Evolutionary conservation across 1,140 invertebrate genomes (phyloP).

Genomic region (Papilio polytes): DNA sequence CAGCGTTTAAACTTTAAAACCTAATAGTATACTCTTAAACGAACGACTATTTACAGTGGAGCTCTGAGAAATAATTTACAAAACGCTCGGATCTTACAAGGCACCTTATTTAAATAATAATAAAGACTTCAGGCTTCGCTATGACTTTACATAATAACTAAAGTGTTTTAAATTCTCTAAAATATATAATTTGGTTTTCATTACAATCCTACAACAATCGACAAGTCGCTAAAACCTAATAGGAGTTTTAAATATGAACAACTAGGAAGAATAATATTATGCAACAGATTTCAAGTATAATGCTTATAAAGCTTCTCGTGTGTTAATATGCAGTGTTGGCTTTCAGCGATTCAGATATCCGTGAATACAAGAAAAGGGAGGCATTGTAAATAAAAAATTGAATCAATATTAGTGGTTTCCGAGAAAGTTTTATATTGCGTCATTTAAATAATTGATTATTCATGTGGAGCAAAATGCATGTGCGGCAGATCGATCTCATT

Average conservation of each 20-base stretch:
- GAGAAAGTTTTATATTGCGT: slow-evolving; percentile 73
- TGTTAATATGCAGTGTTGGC: slow-evolving; percentile 63
- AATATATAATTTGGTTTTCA: slow-evolving; percentile 84
- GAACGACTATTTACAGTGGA: slow-evolving; percentile 80
- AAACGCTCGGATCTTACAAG: slow-evolving; percentile 77
- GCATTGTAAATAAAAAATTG: slow-evolving; percentile 52
- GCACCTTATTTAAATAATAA: slow-evolving; percentile 81
- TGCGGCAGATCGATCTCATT: slow-evolving; percentile 76
- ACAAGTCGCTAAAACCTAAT: slow-evolving; percentile 80
- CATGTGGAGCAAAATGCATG: slow-evolving; percentile 79
- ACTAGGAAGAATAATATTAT: slow-evolving; percentile 83
- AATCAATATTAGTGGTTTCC: slow-evolving; percentile 57
- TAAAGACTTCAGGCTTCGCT: slow-evolving; percentile 80
- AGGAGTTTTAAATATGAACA: slow-evolving; percentile 83
- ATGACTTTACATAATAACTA: slow-evolving; percentile 82
- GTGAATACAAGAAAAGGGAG: slow-evolving; percentile 42
- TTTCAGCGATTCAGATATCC: slow-evolving; percentile 53
- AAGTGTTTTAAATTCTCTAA: slow-evolving; percentile 82
- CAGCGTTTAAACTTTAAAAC: slow-evolving; percentile 70
- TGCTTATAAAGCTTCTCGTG: slow-evolving; percentile 51
- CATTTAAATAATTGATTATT: slow-evolving; percentile 82
- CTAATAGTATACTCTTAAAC: slow-evolving; percentile 81
- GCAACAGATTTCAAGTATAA: slow-evolving; percentile 76
- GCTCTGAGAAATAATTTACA: slow-evolving; percentile 81
- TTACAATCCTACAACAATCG: slow-evolving; percentile 81